phyloP scores from a whole-genome alignment of 2,113 vertebrate species.

The Eurypyga helias region DNA sequence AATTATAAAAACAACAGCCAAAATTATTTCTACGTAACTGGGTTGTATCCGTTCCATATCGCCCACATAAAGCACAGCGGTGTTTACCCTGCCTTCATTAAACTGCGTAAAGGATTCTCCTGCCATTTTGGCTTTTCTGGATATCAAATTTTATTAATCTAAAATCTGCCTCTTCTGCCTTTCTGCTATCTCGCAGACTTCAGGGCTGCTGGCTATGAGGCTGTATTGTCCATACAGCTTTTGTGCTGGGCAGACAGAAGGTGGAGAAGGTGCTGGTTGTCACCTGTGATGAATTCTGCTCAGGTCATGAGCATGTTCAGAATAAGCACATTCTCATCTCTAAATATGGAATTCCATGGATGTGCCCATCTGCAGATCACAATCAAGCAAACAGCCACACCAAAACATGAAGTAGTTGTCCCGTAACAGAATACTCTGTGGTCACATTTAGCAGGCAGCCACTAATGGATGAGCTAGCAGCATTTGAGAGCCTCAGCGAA shows the following conservation, averaged over 20 bases:
- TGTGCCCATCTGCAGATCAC: neutral
- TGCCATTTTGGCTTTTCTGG: neutral
- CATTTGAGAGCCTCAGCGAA: fast-evolving
- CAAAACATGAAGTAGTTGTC: fast-evolving
- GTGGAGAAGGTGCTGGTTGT: neutral
- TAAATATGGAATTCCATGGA: neutral
- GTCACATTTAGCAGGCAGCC: neutral
- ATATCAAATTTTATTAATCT: neutral
- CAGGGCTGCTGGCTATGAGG: neutral
- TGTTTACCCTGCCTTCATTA: neutral
- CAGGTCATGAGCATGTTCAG: neutral
- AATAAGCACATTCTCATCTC: neutral
- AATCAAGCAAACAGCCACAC: neutral
- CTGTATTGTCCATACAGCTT: fast-evolving
- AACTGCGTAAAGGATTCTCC: neutral
- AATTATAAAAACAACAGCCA: neutral
- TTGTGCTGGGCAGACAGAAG: neutral
- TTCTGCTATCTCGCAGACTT: neutral
- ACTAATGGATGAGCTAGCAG: neutral
- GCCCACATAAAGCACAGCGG: neutral
- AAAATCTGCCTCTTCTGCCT: neutral
- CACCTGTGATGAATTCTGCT: neutral
- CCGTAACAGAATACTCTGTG: fast-evolving
- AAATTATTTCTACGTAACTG: neutral
- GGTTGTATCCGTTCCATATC: neutral